Conservation (phyloP, 2,113 vertebrate genomes). For the Gymnobelideus leadbeateri region DNA sequence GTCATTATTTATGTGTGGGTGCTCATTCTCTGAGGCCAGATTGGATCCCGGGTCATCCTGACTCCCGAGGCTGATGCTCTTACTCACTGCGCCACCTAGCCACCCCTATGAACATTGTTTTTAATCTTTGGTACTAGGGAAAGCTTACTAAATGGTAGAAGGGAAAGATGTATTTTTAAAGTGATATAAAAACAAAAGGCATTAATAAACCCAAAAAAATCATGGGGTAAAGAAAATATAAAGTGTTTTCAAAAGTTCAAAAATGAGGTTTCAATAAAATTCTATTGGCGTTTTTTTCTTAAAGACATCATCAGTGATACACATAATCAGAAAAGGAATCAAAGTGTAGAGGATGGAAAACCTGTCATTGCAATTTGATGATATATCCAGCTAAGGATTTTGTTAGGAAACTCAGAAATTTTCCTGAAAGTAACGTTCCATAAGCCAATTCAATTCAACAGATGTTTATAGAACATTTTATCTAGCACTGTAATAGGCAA, state of each 20-base stretch:
- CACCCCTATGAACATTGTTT: neutral
- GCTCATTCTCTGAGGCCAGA: too few species aligned
- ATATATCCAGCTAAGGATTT: neutral
- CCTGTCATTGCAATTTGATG: neutral
- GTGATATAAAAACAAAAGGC: neutral
- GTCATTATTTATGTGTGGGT: too few species aligned
- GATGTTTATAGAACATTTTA: too few species aligned
- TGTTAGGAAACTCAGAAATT: accelerated
- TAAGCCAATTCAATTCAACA: neutral
- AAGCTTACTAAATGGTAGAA: neutral
- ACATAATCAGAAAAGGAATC: neutral
- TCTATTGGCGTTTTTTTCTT: neutral
- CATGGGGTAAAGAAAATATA: neutral
- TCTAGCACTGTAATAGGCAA: neutral
- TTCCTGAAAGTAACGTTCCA: neutral
- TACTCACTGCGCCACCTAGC: too few species aligned
- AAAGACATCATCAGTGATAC: neutral
- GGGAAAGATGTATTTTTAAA: neutral
- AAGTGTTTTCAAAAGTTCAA: neutral
- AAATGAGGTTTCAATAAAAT: neutral
- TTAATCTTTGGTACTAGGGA: neutral
- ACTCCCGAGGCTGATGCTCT: too few species aligned
- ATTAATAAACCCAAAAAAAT: neutral
- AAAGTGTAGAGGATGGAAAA: neutral
- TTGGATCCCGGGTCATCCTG: too few species aligned